Evolutionary conservation across 2,797 vertebrate species (phyloP).

Genomic region (Oreochromis mossambicus): DNA sequence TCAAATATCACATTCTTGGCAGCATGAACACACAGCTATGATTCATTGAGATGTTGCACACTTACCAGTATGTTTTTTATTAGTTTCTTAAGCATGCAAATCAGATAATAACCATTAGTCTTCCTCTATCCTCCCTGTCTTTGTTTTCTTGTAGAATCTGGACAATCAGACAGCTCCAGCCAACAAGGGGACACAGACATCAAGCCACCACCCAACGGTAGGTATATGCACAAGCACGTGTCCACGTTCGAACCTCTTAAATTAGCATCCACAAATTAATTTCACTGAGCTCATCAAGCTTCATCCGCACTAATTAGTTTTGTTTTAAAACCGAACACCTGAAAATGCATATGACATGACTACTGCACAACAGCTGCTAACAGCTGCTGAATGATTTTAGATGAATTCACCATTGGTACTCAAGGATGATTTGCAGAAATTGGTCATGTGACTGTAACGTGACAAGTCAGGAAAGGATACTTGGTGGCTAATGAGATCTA

Average conservation of each 20-base stretch:
- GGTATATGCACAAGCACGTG: conserved; percentile 14
- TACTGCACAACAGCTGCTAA: neutral
- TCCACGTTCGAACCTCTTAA: conserved; percentile 38
- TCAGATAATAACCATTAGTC: conserved; percentile 25
- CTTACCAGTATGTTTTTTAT: conserved; percentile 37
- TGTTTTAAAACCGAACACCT: neutral
- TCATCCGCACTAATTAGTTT: neutral
- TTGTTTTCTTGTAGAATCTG: conserved; percentile 73
- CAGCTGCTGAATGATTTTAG: neutral
- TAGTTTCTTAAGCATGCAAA: conserved; percentile 3
- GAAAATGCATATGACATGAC: neutral
- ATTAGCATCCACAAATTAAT: conserved; percentile 44
- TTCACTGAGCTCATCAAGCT: conserved; percentile 44
- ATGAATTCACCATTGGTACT: neutral
- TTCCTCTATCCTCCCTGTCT: neutral
- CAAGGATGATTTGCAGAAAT: neutral
- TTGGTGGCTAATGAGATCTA: neutral
- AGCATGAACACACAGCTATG: conserved; percentile 6
- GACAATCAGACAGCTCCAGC: conserved; percentile 95
- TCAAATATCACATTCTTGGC: conserved; percentile 39
- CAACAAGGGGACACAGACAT: conserved; percentile 94
- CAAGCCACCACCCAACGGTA: conserved; percentile 93
- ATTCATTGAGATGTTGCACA: conserved; percentile 25
- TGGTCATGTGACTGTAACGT: neutral
- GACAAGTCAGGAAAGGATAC: too few relatives aligned